Percentiles rank a stretch among this genome's conserved stretches.
These are phyloP conservation scores for Gibbula magus DNA, from an alignment of 2,888 invertebrate genomes.

Conservation along the genomic window DNA sequence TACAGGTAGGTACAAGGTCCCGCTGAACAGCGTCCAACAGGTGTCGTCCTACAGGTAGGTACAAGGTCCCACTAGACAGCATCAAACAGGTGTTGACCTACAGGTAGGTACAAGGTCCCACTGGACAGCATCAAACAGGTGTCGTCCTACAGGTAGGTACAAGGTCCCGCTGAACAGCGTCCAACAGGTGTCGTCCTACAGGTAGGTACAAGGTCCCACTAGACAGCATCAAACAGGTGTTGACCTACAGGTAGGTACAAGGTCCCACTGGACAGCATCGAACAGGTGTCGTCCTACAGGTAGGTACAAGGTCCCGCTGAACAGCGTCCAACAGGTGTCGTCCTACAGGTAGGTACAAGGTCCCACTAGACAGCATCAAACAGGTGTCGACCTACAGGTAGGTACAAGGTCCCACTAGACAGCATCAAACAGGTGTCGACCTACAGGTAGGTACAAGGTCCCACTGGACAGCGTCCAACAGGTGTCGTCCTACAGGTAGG, in stretches of 20 bases:
- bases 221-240: neutral
- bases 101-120: neutral
- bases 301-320: neutral
- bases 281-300: neutral
- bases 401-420: conserved; percentile 86
- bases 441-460: conserved; percentile 86
- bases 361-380: conserved; percentile 78
- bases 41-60: conserved; percentile 94
- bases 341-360: conserved; percentile 94
- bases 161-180: neutral
- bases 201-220: neutral
- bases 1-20: conserved; percentile 71
- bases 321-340: neutral
- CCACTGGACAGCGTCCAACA: conserved; percentile 76
- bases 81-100: neutral
- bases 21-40: too few species aligned
- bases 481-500: conserved; percentile 70
- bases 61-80: conserved; percentile 71
- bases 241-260: neutral
- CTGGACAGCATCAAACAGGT: neutral
- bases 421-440: conserved; percentile 68
- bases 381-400: conserved; percentile 76
- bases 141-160: conserved; percentile 19
- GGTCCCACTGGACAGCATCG: neutral
- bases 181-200: neutral